Evolutionary conservation across 2,113 vertebrate genomes (phyloP).

Genomic region (Nibea albiflora): DNA sequence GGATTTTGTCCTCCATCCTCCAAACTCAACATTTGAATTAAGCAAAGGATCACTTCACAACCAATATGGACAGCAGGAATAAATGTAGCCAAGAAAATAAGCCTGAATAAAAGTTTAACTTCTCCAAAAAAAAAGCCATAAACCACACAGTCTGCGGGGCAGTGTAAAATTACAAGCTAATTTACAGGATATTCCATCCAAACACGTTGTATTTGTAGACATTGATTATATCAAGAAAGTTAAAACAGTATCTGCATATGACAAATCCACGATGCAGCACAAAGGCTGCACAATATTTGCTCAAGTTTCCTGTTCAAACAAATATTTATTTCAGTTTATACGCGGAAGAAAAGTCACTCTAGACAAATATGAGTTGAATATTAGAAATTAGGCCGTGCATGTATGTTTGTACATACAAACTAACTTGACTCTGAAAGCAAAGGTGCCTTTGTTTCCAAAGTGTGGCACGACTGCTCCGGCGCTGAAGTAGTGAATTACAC

Average conservation of each 20-base stretch:
- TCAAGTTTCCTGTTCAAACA: not conserved
- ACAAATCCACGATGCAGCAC: not conserved
- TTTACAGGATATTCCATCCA: not conserved
- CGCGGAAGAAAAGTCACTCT: not conserved
- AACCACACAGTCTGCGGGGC: not conserved
- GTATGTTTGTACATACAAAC: not conserved
- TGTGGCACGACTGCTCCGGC: slow-evolving; percentile 37
- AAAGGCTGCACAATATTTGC: not conserved
- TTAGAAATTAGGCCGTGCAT: not conserved
- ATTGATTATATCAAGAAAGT: not conserved
- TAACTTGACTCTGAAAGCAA: not conserved
- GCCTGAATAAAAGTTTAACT: not conserved
- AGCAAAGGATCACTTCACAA: not conserved
- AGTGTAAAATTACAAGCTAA: not conserved
- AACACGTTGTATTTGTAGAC: not conserved
- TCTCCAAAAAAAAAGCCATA: not conserved
- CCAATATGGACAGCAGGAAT: not conserved
- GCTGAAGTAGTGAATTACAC: slow-evolving; percentile 25
- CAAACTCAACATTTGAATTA: not conserved
- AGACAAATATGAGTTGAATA: not conserved
- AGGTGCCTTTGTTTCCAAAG: slow-evolving; percentile 50
- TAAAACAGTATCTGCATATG: not conserved
- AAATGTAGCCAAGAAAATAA: not conserved
- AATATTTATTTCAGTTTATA: not conserved
- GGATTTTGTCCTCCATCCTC: too few relatives aligned